Evolutionary conservation across 2,888 invertebrate genomes (phyloP).

Genomic region (Clepsis dumicolana): DNA sequence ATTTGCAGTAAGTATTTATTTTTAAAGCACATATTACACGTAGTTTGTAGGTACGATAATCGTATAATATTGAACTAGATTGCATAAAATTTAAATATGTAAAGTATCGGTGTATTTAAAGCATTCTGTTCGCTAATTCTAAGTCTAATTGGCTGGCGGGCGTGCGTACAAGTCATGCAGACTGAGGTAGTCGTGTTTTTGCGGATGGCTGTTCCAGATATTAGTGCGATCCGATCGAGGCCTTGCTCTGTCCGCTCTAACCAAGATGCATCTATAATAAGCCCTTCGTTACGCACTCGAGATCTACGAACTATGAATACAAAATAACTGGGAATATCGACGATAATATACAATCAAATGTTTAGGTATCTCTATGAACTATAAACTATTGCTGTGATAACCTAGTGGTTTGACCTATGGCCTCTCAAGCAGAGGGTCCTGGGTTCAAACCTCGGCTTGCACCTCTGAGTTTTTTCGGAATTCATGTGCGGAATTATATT

Average conservation of each 20-base stretch:
- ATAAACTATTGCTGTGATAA: too few relatives aligned
- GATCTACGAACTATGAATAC: neutral
- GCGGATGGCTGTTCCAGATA: constrained; percentile 50
- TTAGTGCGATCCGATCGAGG: constrained; percentile 52
- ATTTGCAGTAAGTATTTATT: neutral
- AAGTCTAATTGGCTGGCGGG: constrained; percentile 23
- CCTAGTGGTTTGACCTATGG: too few relatives aligned
- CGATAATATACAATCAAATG: neutral
- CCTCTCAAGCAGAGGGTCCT: too few relatives aligned
- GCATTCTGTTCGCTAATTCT: constrained; percentile 1
- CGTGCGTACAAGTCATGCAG: constrained; percentile 36
- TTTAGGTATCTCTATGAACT: neutral
- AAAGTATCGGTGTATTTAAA: constrained; percentile 11
- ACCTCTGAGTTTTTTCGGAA: too few relatives aligned
- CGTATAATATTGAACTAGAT: neutral
- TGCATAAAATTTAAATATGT: neutral
- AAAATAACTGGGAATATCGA: neutral
- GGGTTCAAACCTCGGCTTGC: too few relatives aligned
- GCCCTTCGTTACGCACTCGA: constrained; percentile 50
- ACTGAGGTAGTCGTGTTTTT: constrained; percentile 51
- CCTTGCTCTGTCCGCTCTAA: constrained; percentile 59
- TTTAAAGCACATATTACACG: too few relatives aligned
- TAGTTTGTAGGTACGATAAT: neutral
- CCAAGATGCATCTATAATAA: constrained; percentile 66
- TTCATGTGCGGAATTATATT: too few relatives aligned